Evolutionary conservation across 2,888 invertebrate genomes (phyloP).

Genomic region (Branchinecta sandiegonensis): DNA sequence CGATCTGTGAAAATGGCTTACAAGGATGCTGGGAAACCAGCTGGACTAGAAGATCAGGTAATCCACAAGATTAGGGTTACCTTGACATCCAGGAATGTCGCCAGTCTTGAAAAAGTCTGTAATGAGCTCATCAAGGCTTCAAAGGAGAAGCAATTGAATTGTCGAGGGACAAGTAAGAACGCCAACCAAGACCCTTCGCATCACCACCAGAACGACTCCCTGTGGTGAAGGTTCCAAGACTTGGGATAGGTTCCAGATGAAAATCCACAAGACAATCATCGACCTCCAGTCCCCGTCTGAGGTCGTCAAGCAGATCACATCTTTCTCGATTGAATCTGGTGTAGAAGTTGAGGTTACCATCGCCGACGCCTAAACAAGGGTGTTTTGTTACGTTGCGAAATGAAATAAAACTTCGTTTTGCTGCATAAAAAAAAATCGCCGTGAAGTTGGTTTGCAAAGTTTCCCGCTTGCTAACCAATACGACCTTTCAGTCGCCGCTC

Average conservation of each 20-base stretch:
- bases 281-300: conserved; percentile 97
- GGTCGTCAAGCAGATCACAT: conserved; percentile 97
- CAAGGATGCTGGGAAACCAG: conserved; percentile 68
- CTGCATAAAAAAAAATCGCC: too few relatives aligned
- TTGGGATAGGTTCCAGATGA: conserved; percentile 91
- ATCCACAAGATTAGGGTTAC: conserved; percentile 94
- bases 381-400: not conserved
- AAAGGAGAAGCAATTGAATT: conserved; percentile 83
- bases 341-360: conserved; percentile 99
- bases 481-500: too few relatives aligned
- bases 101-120: conserved; percentile 95
- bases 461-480: too few relatives aligned
- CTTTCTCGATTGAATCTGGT: conserved; percentile 97
- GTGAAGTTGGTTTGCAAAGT: too few relatives aligned
- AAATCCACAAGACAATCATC: conserved; percentile 96
- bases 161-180: conserved; percentile 98
- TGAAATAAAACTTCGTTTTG: too few relatives aligned
- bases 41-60: conserved; percentile 61
- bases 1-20: conserved; percentile 27
- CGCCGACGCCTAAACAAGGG: conserved; percentile 55
- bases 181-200: conserved; percentile 94
- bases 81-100: conserved; percentile 89
- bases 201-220: conserved; percentile 97
- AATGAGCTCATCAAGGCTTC: conserved; percentile 90
- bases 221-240: conserved; percentile 99